Evolutionary conservation across 1,140 invertebrate species (phyloP), one percentile per base, ranked within the genome.

Genomic region (Tetramorium parvispinum): DNA sequence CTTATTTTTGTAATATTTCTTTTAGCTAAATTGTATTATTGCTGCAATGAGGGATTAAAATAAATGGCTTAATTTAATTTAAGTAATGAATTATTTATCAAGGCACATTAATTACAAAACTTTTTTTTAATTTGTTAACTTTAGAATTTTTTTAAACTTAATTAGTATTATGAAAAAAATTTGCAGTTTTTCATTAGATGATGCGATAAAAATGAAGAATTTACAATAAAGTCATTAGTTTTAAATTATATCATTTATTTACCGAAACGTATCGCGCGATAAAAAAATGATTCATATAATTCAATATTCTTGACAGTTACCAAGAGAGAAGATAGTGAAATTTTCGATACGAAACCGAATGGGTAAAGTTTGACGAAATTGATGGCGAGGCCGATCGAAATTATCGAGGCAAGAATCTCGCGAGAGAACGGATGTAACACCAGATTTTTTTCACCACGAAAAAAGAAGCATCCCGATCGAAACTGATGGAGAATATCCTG

Each of bases 401-500:
- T 88, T 88, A 87, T 88, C 76, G 59, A 75, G 51, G 51, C 32
- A 43, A 71, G 40, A 77, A 37, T 4, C 37, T 83, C 11, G 40
- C 51, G 21, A 59, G 40, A 57, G 66, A 71, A 18, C 79, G 79
- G 68, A 83, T 83, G 79, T 83, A 73, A 68, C 76, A 75, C 43
- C 49, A 53, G 61, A 53, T 82, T 81, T 87, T 81, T 87, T 70
- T 61, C 13, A 55, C 40, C 51, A 16, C 24, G 27, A 49, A 77
- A 75, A 85, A 88, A 27, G 65, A 55, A 49, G 55, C 40, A 37
- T 53, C 27, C 24, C 43, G 61, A 87, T 76, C 57, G 59, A 83
- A 59, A 79, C 78, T 83, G 81, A 91, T 89, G 89, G 76, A 71
- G 70, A 61, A 91, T 91, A 88, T 91, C 87, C 90, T 91, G 87